phyloP scores from a whole-genome alignment of 2,888 invertebrate genomes.

The Leucoma salicis region DNA sequence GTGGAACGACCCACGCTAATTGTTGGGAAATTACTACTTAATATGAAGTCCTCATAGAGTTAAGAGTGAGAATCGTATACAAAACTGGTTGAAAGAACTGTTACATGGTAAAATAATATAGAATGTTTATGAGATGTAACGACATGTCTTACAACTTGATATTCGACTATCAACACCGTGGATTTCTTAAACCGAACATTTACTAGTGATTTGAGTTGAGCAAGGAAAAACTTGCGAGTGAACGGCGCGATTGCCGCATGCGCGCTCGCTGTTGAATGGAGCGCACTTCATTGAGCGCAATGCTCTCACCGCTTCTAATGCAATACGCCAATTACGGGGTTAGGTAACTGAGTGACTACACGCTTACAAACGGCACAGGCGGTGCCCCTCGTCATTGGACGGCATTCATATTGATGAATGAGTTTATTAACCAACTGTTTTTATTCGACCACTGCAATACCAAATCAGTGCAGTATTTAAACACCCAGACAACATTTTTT shows the following conservation, averaged over 20 bases:
- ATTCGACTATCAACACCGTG: conserved; percentile 21
- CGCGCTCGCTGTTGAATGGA: conserved; percentile 63
- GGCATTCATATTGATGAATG: conserved; percentile 66
- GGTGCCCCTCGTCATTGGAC: conserved; percentile 33
- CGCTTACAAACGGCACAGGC: conserved; percentile 26
- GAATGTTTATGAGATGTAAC: too few species aligned
- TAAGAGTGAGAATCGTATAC: too few species aligned
- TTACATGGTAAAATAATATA: too few species aligned
- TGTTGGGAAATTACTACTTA: too few species aligned
- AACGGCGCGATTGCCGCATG: conserved; percentile 48
- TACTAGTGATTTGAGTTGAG: conserved; percentile 19
- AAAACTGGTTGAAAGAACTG: too few species aligned
- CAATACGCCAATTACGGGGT: conserved; percentile 52
- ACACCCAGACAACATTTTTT: neutral
- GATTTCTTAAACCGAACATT: conserved; percentile 30
- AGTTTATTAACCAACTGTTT: conserved; percentile 53
- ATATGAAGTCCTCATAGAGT: too few species aligned
- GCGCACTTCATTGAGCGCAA: conserved; percentile 57
- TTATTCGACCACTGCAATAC: conserved; percentile 26
- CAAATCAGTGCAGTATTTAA: too few species aligned
- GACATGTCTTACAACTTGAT: conserved; percentile 17
- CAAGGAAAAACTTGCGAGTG: conserved; percentile 46
- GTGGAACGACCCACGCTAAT: conserved; percentile 6
- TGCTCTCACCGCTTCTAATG: conserved; percentile 49
- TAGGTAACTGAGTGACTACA: conserved; percentile 42